Percentiles rank a stretch among this genome's conserved stretches.
These are phyloP conservation scores for Venustaconcha ellipsiformis DNA, from an alignment of 1,140 invertebrate genomes.

Conservation along the genomic window DNA sequence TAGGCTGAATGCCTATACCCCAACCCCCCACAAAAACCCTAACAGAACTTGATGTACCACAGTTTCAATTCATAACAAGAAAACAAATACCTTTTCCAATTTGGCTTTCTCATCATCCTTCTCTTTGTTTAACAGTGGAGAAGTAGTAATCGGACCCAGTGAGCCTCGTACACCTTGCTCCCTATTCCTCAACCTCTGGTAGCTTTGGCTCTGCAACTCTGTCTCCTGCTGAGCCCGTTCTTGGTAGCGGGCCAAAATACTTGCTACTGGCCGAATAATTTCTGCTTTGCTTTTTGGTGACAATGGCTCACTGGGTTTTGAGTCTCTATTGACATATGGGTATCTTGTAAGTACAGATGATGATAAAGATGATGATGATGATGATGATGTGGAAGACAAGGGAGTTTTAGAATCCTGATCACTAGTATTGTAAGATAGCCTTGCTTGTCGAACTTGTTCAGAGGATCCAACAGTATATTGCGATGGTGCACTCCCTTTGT, in stretches of 20 bases:
- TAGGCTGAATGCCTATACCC: too few species aligned
- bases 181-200: slow-evolving; percentile 13
- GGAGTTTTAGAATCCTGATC: not conserved
- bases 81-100: slow-evolving; percentile 29
- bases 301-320: slow-evolving; percentile 1
- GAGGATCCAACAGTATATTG: slow-evolving; percentile 5
- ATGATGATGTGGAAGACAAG: slow-evolving; percentile 6
- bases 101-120: slow-evolving; percentile 28
- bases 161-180: slow-evolving; percentile 23
- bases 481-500: slow-evolving; percentile 7
- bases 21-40: too few species aligned
- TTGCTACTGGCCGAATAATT: slow-evolving; percentile 14
- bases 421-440: slow-evolving; percentile 16
- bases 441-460: not conserved
- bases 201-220: slow-evolving; percentile 10
- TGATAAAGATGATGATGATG: slow-evolving; percentile 12
- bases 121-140: slow-evolving; percentile 31
- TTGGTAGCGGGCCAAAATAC: slow-evolving; percentile 27
- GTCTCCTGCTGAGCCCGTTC: slow-evolving; percentile 6
- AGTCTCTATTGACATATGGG: slow-evolving; percentile 1
- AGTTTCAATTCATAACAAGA: too few species aligned
- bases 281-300: too few species aligned
- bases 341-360: slow-evolving; percentile 11
- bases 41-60: too few species aligned
- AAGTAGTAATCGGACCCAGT: slow-evolving; percentile 10